Percentiles rank a stretch among this genome's conserved stretches.
Evolutionary conservation across 2,113 vertebrate genomes (phyloP).

Genomic region (Cyprinodon variegatus): DNA sequence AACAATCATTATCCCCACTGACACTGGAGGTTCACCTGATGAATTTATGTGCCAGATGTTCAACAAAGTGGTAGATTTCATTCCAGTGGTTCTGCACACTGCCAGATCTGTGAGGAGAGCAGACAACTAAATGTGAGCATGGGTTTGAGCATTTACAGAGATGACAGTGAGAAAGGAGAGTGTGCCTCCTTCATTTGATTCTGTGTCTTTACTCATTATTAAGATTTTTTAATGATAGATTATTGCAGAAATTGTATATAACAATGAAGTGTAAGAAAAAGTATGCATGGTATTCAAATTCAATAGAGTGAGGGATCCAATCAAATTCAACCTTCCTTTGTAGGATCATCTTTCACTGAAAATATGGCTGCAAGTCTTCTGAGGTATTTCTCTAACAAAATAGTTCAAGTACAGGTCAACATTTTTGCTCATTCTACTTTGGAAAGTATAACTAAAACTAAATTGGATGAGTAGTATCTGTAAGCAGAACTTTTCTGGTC

Average conservation of each 20-base stretch:
- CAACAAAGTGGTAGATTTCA: slow-evolving; percentile 97
- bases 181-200: too few species aligned
- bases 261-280: not conserved
- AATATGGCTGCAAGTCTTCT: not conserved
- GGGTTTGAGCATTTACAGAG: not conserved
- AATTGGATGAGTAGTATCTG: not conserved
- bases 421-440: not conserved
- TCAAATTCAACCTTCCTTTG: not conserved
- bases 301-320: not conserved
- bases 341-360: not conserved
- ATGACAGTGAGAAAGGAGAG: not conserved
- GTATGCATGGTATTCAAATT: not conserved
- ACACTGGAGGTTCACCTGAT: slow-evolving; percentile 85
- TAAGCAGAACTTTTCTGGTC: not conserved
- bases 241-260: not conserved
- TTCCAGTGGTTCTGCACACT: slow-evolving; percentile 98
- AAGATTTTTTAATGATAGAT: not conserved
- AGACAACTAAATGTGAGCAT: not conserved
- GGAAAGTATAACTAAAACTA: not conserved
- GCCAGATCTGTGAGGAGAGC: slow-evolving; percentile 85
- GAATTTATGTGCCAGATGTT: slow-evolving; percentile 94
- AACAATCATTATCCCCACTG: slow-evolving; percentile 4
- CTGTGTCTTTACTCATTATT: not conserved
- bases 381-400: not conserved
- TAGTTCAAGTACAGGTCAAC: too few species aligned